phyloP scores from a whole-genome alignment of 2,888 invertebrate species.

The Eristalis intricaria region DNA sequence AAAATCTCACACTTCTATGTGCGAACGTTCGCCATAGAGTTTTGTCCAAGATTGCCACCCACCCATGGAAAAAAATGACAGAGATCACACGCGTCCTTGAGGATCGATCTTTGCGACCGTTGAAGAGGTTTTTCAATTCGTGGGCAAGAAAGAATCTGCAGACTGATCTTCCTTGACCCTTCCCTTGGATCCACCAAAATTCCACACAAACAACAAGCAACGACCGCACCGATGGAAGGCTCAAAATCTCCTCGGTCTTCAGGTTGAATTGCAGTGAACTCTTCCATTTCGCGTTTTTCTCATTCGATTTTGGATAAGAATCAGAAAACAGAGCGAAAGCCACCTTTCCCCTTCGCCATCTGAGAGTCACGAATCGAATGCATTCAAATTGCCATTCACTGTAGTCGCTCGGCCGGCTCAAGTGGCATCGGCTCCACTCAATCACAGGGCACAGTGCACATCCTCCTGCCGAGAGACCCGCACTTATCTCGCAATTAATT shows the following conservation, averaged over 20 bases:
- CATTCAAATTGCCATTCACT: not conserved
- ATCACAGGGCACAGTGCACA: conserved; percentile 5
- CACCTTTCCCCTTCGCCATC: not conserved
- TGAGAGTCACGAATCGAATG: not conserved
- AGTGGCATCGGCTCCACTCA: conserved; percentile 9
- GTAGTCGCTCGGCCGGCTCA: not conserved
- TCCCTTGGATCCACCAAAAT: too few species aligned
- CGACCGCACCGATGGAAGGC: too few species aligned
- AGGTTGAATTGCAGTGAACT: not conserved
- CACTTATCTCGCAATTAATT: conserved; percentile 39
- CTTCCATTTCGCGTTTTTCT: not conserved
- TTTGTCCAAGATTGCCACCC: too few species aligned
- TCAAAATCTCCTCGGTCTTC: not conserved
- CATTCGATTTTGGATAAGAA: not conserved
- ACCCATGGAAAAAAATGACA: too few species aligned
- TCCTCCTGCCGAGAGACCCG: not conserved
- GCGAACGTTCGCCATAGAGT: too few species aligned
- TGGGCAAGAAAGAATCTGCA: too few species aligned
- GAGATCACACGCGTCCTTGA: too few species aligned
- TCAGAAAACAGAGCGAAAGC: not conserved
- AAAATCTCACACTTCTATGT: too few species aligned
- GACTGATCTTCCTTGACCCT: too few species aligned
- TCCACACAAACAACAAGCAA: too few species aligned
- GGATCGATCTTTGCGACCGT: too few species aligned
- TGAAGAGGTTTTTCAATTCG: too few species aligned